These are phyloP conservation scores for Euspilapteryx auroguttella DNA, from an alignment of 2,888 invertebrate genomes.

Conservation along the genomic window DNA sequence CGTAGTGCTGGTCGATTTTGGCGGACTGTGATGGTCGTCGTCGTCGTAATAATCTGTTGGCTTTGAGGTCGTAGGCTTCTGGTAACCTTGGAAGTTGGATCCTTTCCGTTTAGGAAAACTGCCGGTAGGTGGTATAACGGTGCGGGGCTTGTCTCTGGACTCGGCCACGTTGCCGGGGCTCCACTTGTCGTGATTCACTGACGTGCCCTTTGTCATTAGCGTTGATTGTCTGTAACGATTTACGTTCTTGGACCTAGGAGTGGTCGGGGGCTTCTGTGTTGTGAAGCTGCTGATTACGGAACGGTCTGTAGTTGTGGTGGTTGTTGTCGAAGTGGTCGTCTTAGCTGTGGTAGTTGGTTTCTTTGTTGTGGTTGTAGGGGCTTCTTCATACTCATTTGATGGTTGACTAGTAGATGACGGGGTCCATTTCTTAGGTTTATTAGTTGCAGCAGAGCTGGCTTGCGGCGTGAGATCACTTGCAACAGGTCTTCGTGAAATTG, in stretches of 20 bases:
- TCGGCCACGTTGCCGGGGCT: constrained; percentile 14
- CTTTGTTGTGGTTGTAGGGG: constrained; percentile 17
- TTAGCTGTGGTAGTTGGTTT: constrained; percentile 9
- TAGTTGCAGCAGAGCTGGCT: constrained; percentile 30
- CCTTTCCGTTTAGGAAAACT: constrained; percentile 26
- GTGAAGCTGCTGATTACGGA: constrained; percentile 7
- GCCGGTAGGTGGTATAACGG: constrained; percentile 11
- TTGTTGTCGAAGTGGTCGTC: constrained; percentile 7
- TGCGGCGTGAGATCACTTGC: constrained; percentile 29
- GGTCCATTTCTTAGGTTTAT: constrained; percentile 16
- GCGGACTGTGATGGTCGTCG: constrained; percentile 12
- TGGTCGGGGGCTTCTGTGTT: constrained; percentile 7
- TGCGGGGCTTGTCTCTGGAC: constrained; percentile 13
- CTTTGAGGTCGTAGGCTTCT: constrained; percentile 20
- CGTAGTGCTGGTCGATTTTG: constrained; percentile 10
- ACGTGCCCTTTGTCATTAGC: constrained; percentile 40
- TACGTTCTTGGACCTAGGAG: constrained; percentile 21
- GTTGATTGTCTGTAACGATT: constrained; percentile 46
- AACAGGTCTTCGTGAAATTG: too few relatives aligned
- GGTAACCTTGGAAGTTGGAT: constrained; percentile 43
- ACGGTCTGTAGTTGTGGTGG: constrained; percentile 11
- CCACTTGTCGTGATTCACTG: constrained; percentile 50
- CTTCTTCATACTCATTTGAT: constrained; percentile 5
- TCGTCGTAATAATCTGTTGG: constrained; percentile 15
- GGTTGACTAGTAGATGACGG: constrained; percentile 9